Evolutionary conservation across 2,113 vertebrate genomes (phyloP).

Genomic region (Dipodomys spectabilis): DNA sequence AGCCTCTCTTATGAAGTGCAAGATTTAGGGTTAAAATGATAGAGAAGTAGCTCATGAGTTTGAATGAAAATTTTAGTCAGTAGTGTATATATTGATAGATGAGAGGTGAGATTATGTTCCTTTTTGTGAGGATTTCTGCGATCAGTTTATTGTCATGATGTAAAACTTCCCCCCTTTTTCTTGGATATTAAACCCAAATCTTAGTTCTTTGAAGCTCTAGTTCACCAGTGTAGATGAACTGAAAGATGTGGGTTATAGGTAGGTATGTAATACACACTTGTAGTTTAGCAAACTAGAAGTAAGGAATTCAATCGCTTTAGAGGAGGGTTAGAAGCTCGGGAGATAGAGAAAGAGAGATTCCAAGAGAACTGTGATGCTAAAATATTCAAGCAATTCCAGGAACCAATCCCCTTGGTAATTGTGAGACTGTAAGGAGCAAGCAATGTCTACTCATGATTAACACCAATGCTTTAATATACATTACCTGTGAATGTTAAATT

Average conservation of each 20-base stretch:
- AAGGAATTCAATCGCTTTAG: not conserved
- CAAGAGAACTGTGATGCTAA: not conserved
- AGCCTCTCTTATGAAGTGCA: constrained; percentile 45
- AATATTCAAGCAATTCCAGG: not conserved
- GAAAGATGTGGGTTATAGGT: not conserved
- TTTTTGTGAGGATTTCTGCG: constrained; percentile 22
- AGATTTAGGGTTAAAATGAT: constrained; percentile 59
- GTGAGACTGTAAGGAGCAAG: not conserved
- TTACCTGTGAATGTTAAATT: constrained; percentile 25
- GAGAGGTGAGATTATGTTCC: not conserved
- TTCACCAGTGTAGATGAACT: not conserved
- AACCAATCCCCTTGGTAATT: not conserved
- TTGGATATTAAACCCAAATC: constrained; percentile 27
- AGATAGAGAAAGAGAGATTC: not conserved
- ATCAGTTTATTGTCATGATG: constrained; percentile 16
- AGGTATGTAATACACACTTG: too few relatives aligned
- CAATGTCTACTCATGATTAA: not conserved
- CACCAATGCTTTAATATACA: not conserved
- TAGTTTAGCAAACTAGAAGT: not conserved
- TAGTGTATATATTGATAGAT: constrained; percentile 5
- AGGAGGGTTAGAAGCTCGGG: not conserved
- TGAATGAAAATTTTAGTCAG: constrained; percentile 54
- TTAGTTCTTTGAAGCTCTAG: constrained; percentile 57
- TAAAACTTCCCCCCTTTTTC: constrained; percentile 40
- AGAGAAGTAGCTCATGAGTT: constrained; percentile 17